These are phyloP conservation scores for Plectrocnemia conspersa DNA, from an alignment of 1,140 invertebrate genomes.

Conservation along the genomic window DNA sequence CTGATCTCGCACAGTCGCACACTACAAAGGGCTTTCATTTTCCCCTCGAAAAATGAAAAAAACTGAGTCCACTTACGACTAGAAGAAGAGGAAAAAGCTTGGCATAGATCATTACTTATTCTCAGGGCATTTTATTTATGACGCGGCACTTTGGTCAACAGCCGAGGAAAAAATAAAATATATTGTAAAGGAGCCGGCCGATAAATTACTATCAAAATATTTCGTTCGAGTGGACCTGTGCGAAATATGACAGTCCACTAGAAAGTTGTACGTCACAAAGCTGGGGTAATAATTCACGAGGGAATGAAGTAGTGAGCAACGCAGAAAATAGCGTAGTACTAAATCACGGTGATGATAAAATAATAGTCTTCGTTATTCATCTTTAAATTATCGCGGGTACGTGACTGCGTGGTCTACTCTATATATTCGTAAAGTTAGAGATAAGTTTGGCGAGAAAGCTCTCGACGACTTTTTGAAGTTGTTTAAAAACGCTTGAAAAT, in stretches of 20 bases:
- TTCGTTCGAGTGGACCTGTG: background rate
- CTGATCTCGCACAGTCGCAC: no score
- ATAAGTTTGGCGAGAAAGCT: no score
- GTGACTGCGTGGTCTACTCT: no score
- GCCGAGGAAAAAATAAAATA: slow-evolving; percentile 9
- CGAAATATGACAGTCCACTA: background rate
- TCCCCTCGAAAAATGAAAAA: no score
- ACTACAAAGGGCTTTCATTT: no score
- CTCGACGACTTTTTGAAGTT: no score
- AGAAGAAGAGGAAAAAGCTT: no score
- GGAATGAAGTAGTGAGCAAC: background rate
- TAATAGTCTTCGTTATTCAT: background rate
- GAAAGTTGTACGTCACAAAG: background rate
- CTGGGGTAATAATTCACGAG: background rate
- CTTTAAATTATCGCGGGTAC: background rate
- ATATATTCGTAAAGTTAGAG: background rate
- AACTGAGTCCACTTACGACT: no score
- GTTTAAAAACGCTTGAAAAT: no score
- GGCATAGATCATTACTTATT: slow-evolving; percentile 24
- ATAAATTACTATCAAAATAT: slow-evolving; percentile 18
- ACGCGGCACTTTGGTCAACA: slow-evolving; percentile 9
- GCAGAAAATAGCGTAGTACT: background rate
- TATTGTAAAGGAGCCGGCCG: no score
- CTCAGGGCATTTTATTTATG: slow-evolving; percentile 24
- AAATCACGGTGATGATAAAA: slow-evolving; percentile 5